Evolutionary conservation across 1,140 invertebrate species (phyloP).

Genomic region (Drosophila burlai): DNA sequence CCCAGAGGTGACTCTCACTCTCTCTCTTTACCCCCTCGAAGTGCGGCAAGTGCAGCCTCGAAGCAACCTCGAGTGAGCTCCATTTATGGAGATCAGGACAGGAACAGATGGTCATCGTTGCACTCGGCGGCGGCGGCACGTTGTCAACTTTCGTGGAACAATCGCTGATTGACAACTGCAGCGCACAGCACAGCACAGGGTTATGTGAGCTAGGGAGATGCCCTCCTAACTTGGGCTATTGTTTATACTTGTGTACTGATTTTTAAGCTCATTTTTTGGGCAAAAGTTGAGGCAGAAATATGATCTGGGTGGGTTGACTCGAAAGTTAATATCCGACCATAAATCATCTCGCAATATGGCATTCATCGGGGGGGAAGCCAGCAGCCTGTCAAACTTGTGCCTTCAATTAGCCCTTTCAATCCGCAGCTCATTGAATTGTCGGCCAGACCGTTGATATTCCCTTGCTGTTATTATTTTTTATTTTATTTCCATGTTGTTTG

Average conservation of each 20-base stretch:
- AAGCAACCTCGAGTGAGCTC: slow-evolving; percentile 26
- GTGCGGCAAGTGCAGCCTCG: slow-evolving; percentile 31
- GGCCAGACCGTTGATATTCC: slow-evolving; percentile 14
- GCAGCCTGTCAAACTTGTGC: slow-evolving; percentile 16
- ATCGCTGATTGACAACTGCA: slow-evolving; percentile 30
- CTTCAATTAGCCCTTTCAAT: slow-evolving; percentile 34
- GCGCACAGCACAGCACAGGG: neutral
- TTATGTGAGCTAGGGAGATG: neutral
- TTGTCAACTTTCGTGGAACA: slow-evolving; percentile 72
- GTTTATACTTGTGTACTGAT: neutral
- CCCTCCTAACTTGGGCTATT: slow-evolving; percentile 9
- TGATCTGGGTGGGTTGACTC: neutral
- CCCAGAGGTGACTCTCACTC: slow-evolving; percentile 17
- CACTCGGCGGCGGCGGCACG: slow-evolving; percentile 39
- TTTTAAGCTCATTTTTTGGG: neutral
- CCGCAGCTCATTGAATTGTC: slow-evolving; percentile 44
- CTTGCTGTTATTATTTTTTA: slow-evolving; percentile 1
- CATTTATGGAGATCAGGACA: slow-evolving; percentile 41
- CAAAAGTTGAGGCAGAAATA: neutral
- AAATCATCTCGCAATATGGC: slow-evolving; percentile 5
- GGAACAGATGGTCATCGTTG: slow-evolving; percentile 73
- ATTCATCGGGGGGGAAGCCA: neutral
- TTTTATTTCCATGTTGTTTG: slow-evolving; percentile 55
- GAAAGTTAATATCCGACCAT: slow-evolving; percentile 2
- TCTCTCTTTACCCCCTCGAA: neutral